Conservation (phyloP, 2,113 vertebrate genomes). For the Syngnathus floridae region DNA sequence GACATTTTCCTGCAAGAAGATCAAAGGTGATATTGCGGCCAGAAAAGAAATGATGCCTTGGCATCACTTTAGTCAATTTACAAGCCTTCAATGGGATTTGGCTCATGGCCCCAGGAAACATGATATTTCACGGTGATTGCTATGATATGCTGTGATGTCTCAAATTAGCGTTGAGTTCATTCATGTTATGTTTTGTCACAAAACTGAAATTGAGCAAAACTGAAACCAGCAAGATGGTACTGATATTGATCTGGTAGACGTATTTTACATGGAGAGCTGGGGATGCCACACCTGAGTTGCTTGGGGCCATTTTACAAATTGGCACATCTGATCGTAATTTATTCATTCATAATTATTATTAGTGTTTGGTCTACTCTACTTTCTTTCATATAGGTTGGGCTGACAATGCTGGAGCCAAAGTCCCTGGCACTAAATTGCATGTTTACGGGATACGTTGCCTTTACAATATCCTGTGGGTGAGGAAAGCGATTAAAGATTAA, state of each 20-base stretch:
- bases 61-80: neutral
- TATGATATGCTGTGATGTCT: neutral
- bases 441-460: neutral
- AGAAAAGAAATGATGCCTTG: slow-evolving; percentile 2
- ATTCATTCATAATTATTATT: neutral
- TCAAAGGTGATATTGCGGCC: slow-evolving; percentile 1
- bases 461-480: slow-evolving; percentile 3
- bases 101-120: neutral
- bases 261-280: neutral
- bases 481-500: slow-evolving; percentile 20
- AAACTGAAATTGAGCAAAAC: neutral
- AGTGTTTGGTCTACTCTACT: neutral
- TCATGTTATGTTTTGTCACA: neutral
- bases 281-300: neutral
- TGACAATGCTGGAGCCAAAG: neutral
- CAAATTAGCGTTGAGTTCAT: neutral
- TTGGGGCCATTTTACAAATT: neutral
- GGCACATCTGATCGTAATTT: neutral
- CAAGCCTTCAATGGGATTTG: neutral
- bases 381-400: neutral
- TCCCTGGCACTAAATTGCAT: neutral
- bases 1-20: neutral
- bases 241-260: neutral
- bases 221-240: neutral
- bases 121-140: neutral